Evolutionary conservation across 2,888 invertebrate genomes (phyloP).

Genomic region (Phyllotreta cruciferae): DNA sequence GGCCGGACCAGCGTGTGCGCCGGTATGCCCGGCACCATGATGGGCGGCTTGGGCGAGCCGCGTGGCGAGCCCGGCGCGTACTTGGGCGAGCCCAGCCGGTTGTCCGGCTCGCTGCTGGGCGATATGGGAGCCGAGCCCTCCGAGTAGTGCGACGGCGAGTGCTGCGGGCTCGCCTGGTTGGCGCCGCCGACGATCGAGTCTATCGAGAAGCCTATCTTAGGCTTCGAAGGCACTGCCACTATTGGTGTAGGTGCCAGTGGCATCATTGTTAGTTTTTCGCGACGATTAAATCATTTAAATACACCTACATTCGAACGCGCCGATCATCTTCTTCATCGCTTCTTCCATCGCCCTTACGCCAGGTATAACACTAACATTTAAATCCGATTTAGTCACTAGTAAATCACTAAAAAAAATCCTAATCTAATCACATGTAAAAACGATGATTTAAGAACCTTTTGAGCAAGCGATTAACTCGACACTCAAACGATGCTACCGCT

Average conservation of each 20-base stretch:
- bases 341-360: too few relatives aligned
- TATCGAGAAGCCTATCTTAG: constrained; percentile 93
- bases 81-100: constrained; percentile 51
- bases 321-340: too few relatives aligned
- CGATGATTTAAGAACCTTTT: too few relatives aligned
- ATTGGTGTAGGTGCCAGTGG: constrained; percentile 90
- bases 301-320: neutral
- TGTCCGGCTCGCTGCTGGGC: constrained; percentile 61
- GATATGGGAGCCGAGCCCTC: constrained; percentile 62
- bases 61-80: constrained; percentile 49
- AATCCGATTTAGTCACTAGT: too few relatives aligned
- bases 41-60: constrained; percentile 66
- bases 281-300: constrained; percentile 4
- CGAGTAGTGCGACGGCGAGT: constrained; percentile 63
- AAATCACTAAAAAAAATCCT: too few relatives aligned
- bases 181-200: constrained; percentile 88
- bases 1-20: constrained; percentile 61
- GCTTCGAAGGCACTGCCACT: constrained; percentile 89
- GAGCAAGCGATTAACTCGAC: neutral
- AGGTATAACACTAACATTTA: too few relatives aligned
- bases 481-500: constrained; percentile 52
- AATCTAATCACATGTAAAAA: too few relatives aligned
- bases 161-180: constrained; percentile 50
- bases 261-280: constrained; percentile 74
- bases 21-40: constrained; percentile 61